Base-by-base conservation (phyloP, 2,113 vertebrate species). In the Clarias gariepinus region DNA sequence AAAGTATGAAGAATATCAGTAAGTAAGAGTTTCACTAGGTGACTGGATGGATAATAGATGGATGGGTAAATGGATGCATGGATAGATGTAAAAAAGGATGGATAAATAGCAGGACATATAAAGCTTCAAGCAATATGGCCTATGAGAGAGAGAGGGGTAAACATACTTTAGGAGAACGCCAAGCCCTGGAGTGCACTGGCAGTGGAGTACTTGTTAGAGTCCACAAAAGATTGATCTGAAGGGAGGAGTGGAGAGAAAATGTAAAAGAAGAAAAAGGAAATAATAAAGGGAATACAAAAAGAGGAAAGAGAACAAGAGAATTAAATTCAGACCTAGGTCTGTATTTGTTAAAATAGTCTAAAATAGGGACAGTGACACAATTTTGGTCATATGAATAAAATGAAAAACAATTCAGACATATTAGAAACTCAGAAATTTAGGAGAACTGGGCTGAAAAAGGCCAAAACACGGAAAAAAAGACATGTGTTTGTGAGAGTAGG, bases 101-200 rank as follows among this genome's bases (percentile, higher is more conserved):
- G 80, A 81, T 64, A 12, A 53, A 23, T 21, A 58, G 23, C 9
- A 60, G 30, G 55, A 61, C 41, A 47, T 71, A 36, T 52, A 33
- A 47, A 85, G n/a, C 85, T 63, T 73, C 83, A 85, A 64, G 82
- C 21, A 63, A 25, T 4, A 13, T 71, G 23, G 21, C 84, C 85
- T 15, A 89, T 88, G 90, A 87, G 95, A 96, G 15, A 80, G 68
- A 60, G 58, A 89, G 81, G 94, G 47, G 47, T 47, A 47, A 92
- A 97, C 97, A 93, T 97, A 97, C 96, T 97, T 98, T 95, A 98
- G 96, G 96, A 97, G 96, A 98, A 97, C 94, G 96, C 95, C 96
- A 98, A 96, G 94, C 96, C 96, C 91, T 96, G 97, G 95, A 97
- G 96, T 93, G 96, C 97, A 95, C 96, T 96, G 96, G 96, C 94